Base-by-base conservation (phyloP, 2,888 invertebrate species). In the Phyllotreta striolata region DNA sequence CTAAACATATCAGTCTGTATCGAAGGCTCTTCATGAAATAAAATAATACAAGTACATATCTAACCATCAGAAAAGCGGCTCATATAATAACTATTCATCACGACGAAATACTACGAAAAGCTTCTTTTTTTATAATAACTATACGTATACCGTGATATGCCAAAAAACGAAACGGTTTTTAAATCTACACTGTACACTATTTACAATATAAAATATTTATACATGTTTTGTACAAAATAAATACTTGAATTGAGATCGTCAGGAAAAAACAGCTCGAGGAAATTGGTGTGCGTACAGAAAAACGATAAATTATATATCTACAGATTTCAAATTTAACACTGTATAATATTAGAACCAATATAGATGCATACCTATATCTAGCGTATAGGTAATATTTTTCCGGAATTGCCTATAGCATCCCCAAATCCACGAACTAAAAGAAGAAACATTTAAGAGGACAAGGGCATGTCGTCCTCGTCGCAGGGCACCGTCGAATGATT, bases 401-500 rank as follows among this genome's bases (percentile, higher is more conserved):
- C 24, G 24, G 4, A 24, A 55, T 24, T 40, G 49, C n/a, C 40
- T n/a, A 9, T 35, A 49, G 10, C 38, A 57, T 40, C 44, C 10
- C 14, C 0, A 43, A 39, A 41, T 39, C 12, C 35, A 46, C 10
- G 35, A n/a, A 24, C 35, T 10, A 56, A 54, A 13, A 34, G 14
- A 41, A 34, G 7, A 38, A 2, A 40, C 38, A 39, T 55, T 64
- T 73, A 72, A 38, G 71, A 71, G 55, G 70, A 71, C 63, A 76
- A 57, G n/a, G 77, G 76, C 79, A 79, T 78, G 56, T 83, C 77
- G 68, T 79, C 78, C 78, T 91, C 90, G 72, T 91, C 91, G 70
- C 77, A 76, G 81, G 75, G 67, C 9, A 82, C 64, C 49, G 91
- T 91, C 65, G 89, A 88, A 78, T 96, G 96, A 81, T 96, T 96